Evolutionary conservation across 2,113 vertebrate species (phyloP).

Genomic region (Etia nguti): DNA sequence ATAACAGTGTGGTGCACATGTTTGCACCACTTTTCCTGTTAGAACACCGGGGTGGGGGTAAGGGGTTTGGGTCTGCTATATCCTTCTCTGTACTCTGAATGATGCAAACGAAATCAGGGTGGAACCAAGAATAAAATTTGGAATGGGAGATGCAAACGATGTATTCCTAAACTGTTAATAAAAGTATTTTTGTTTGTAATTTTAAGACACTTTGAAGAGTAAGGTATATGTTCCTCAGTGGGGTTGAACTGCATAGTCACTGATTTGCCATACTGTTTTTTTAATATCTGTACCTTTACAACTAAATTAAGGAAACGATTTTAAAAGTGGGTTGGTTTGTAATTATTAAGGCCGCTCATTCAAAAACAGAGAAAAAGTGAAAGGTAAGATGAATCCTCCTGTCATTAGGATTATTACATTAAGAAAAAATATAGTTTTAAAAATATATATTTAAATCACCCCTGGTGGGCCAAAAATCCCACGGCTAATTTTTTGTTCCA

Average conservation of each 20-base stretch:
- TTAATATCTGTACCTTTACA: background rate
- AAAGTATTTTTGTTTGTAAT: conserved; percentile 45
- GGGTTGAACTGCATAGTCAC: background rate
- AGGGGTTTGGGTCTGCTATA: background rate
- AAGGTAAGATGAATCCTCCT: background rate
- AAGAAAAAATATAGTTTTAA: too few relatives aligned
- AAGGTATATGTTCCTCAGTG: background rate
- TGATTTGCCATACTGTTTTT: background rate
- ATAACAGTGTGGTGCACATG: background rate
- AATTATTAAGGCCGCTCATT: background rate
- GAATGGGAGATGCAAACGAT: conserved; percentile 21
- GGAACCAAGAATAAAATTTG: background rate
- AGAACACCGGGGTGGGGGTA: background rate
- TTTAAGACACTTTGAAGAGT: background rate
- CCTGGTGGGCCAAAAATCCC: background rate
- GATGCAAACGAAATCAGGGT: background rate
- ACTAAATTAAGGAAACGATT: background rate
- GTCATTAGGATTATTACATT: background rate
- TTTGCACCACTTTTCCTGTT: background rate
- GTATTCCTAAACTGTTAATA: conserved; percentile 72
- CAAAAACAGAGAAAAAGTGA: background rate
- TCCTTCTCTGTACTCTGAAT: background rate
- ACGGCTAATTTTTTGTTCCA: background rate
- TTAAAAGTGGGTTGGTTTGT: background rate
- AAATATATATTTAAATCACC: background rate